Evolutionary conservation across 1,140 invertebrate genomes (phyloP), one percentile per base, ranked within the genome.

Genomic region (Pentalonia nigronervosa): DNA sequence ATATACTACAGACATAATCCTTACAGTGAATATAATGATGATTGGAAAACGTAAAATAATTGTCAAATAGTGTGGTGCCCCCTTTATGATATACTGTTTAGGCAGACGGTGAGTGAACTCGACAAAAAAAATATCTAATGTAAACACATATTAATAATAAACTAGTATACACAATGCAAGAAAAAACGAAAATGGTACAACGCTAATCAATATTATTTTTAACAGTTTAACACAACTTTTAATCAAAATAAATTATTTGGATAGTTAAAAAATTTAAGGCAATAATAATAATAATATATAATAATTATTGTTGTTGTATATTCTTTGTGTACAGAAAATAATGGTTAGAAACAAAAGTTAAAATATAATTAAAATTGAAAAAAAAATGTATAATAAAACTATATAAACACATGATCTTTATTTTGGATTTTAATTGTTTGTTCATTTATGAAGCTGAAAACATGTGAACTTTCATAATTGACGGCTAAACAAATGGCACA

Each of bases 401-500:
- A 76, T 76, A 76, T n/a, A 93, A 45, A 90, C 34, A 56, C 53
- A 81, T 93, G 48, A 56, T 30, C 9, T 53, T 93, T 86, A 53
- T 83, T 84, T 56, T 25, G 21, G 21, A 89, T 91, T 84, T 92
- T n/a, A 56, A 25, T 48, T 34, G 11, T 53, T 45, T 36, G 48
- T 84, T 83, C 17, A 41, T 93, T 84, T 45, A 84, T 86, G 81
- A 93, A 93, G 25, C 48, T 86, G 20, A 56, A 81, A 30, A 60
- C 34, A 81, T 84, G 76, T 92, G 76, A 93, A 93, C 81, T 50
- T 84, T 93, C 7, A 84, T 93, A 93, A 93, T 67, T 93, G 45
- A 84, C 76, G n/a, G 11, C 81, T 93, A 53, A 93, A 93, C 67
- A 56, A 93, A 86, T 93, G 91, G 81, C 91, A 93, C 81, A 93